These are phyloP conservation scores for Ennomos quercinarius DNA, from an alignment of 2,888 invertebrate genomes.

Conservation along the genomic window DNA sequence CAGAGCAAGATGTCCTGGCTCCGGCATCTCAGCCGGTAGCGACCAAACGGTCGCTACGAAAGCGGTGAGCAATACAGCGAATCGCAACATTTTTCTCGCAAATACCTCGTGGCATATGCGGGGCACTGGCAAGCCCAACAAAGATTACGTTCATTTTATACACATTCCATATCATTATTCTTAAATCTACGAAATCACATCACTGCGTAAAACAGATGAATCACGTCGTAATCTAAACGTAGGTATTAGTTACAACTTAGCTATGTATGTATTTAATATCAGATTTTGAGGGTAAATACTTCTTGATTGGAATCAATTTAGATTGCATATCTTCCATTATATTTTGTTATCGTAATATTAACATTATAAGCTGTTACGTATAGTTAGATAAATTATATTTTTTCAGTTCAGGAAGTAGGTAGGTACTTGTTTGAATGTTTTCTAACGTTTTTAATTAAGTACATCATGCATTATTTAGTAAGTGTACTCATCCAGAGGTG, in stretches of 20 bases:
- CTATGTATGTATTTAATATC: too few species aligned
- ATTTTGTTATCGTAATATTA: too few species aligned
- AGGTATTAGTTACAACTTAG: too few species aligned
- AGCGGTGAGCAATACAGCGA: slow-evolving; percentile 46
- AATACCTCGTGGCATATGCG: slow-evolving; percentile 6
- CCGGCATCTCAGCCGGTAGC: slow-evolving; percentile 54
- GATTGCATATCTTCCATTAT: neutral
- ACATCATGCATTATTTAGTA: too few species aligned
- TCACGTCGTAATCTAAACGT: neutral
- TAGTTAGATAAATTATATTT: too few species aligned
- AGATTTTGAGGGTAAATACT: too few species aligned
- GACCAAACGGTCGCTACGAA: slow-evolving; percentile 49
- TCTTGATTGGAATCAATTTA: too few species aligned
- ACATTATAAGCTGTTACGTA: too few species aligned
- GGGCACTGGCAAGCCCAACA: slow-evolving; percentile 24
- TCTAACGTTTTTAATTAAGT: too few species aligned
- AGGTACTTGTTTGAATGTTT: too few species aligned
- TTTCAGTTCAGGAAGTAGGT: too few species aligned
- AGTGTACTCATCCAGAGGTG: too few species aligned
- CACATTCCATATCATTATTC: slow-evolving; percentile 1
- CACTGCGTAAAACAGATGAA: slow-evolving; percentile 1
- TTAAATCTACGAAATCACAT: neutral
- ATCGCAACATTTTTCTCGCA: slow-evolving; percentile 37
- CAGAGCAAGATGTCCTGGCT: slow-evolving; percentile 68
- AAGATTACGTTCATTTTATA: slow-evolving; percentile 10